Evolutionary conservation across 2,113 vertebrate genomes (phyloP), one percentile per base, ranked within the genome.

Genomic region (Tylochromis polylepis): DNA sequence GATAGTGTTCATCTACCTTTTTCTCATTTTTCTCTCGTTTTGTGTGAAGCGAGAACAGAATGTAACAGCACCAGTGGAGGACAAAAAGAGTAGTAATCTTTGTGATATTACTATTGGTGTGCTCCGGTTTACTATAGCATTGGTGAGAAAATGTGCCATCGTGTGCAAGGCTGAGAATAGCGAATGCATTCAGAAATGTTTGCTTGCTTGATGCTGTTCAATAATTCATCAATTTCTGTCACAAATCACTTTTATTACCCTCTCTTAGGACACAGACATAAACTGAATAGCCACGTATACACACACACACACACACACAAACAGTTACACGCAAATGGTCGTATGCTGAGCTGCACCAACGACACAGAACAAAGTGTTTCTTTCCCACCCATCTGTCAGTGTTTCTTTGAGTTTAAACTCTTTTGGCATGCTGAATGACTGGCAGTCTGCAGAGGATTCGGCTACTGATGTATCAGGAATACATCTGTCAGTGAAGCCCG

Each of bases 211-310:
- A 55, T 51, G 87, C 58, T 29, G 55, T 87, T 95, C 86, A 95
- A 95, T 94, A 91, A 92, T 93, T 92, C 77, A 95, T 83, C 87
- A 62, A 78, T 90, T 88, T 80, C 60, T 89, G 88, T 88, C 85
- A 89, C 86, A 92, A 87, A 90, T 92, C 85, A 84, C 78, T 81
- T 91, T 83, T 60, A 90, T 83, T 70, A 46, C 72, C 38, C 72
- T 70, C 78, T 85, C 80, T 46, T 24, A 20, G 57, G 90, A 80
- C 27, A 20, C 46, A 53, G 18, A 2, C 72, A 14, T 53, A 53
- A 53, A 77, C 18, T 53, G 16, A 18, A 53, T 34, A 75, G 34
- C 24, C 53, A 9, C 15, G 36, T 31, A 27, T 49, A 31, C 41
- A 29, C 5, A 8, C 36, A 41, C 56, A 78, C 11, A 58, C 24